Base-by-base conservation (phyloP, 2,888 invertebrate genomes). In the Blera fallax region DNA sequence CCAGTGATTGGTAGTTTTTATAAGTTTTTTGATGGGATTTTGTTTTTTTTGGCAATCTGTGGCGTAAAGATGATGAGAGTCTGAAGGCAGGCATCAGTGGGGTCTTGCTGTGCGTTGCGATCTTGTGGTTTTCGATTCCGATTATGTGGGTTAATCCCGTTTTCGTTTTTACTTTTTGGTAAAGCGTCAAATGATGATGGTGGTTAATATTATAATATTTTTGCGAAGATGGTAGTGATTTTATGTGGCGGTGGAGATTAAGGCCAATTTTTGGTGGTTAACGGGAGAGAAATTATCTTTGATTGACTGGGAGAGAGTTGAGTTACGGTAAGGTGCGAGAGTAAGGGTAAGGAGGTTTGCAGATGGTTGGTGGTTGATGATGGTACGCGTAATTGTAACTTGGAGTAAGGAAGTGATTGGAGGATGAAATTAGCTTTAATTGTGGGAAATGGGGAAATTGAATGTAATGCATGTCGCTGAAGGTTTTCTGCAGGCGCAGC, bases 181-280 rank as follows among this genome's bases (percentile, higher is more conserved):
- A 73, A n/a, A 62, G 73, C 67, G 73, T 73, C 67, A 67, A 73
- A 67, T 62, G 69, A 72, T 73, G 78, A 69, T 74, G 64, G 54
- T 79, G 64, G 54, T 79, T 69, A 64, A 69, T 72, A 52, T 62
- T 69, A 40, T 40, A 69, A 62, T 52, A 56, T 67, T 78, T n/a
- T 78, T 60, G 58, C 50, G 37, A 10, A 50, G 62, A 48, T 74
- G 48, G 54, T 80, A 52, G 52, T 73, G 32, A 34, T 64, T 29
- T 40, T 56, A 40, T 76, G 76, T 43, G 37, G 76, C 34, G 37
- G 32, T 5, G 32, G 32, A 74, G 74, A 84, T 84, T 84, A 84
- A 84, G 84, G 84, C 69, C 84, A 84, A 78, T 84, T 84, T 84
- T 65, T 48, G 80, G 74, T 43, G 64, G 79, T 79, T 74, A 84